Percentiles rank a stretch among this genome's conserved stretches.
phyloP scores from a whole-genome alignment of 2,888 invertebrate genomes.

The Oxyteleia sp. region DNA sequence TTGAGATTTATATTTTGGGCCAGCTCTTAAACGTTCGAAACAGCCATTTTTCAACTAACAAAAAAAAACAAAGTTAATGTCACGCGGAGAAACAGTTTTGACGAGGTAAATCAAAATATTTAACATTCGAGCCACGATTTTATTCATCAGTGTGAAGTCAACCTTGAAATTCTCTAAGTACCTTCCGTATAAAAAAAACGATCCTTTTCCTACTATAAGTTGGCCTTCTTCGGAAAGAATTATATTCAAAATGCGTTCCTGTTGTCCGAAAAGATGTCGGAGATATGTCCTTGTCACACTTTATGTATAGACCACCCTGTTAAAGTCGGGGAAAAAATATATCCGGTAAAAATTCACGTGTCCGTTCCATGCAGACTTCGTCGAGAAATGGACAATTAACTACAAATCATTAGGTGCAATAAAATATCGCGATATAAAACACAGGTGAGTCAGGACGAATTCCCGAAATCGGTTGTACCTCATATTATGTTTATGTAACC shows the following conservation, averaged over 20 bases:
- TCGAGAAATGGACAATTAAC: slow-evolving; percentile 30
- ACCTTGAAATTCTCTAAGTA: slow-evolving; percentile 70
- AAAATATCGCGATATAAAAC: slow-evolving; percentile 36
- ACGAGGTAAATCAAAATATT: slow-evolving; percentile 70
- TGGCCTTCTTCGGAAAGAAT: slow-evolving; percentile 40
- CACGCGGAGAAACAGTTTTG: slow-evolving; percentile 61
- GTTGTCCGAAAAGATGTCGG: slow-evolving; percentile 51
- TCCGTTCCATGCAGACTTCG: slow-evolving; percentile 15
- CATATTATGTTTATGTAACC: slow-evolving; percentile 25
- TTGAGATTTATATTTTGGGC: slow-evolving; percentile 43
- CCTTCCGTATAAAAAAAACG: slow-evolving; percentile 68
- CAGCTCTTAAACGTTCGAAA: slow-evolving; percentile 8
- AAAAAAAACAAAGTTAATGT: slow-evolving; percentile 48
- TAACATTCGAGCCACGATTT: slow-evolving; percentile 61
- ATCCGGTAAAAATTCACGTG: slow-evolving; percentile 46
- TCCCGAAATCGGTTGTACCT: slow-evolving; percentile 47
- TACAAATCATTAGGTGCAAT: slow-evolving; percentile 58
- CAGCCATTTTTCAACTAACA: slow-evolving; percentile 58
- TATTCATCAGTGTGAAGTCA: slow-evolving; percentile 50
- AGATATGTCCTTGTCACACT: slow-evolving; percentile 60
- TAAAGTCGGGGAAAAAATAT: slow-evolving; percentile 38
- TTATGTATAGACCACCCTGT: slow-evolving; percentile 67
- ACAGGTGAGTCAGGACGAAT: slow-evolving; percentile 37
- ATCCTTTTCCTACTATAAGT: slow-evolving; percentile 22
- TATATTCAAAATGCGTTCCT: slow-evolving; percentile 50